Conservation (phyloP, 2,797 vertebrate genomes). For the Synaphobranchus kaupii region DNA sequence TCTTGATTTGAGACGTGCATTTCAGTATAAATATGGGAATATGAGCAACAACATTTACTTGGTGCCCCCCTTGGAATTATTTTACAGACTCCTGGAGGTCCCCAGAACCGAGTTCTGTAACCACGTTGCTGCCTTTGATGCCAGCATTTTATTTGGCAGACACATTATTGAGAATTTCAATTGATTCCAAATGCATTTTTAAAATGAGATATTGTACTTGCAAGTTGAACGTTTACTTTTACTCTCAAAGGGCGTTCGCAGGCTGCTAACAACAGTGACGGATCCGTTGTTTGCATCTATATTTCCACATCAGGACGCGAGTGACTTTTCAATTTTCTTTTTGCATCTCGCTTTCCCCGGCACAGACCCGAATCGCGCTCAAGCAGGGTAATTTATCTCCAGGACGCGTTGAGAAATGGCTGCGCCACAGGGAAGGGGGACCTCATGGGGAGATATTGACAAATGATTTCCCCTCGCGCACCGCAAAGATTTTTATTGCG, state of each 20-base stretch:
- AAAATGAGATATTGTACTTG: not conserved
- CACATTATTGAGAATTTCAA: not conserved
- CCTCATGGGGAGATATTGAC: not conserved
- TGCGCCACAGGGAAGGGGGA: not conserved
- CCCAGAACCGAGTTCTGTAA: not conserved
- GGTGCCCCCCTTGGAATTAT: not conserved
- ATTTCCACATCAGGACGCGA: not conserved
- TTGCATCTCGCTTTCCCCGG: not conserved
- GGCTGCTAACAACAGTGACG: not conserved
- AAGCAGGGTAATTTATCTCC: not conserved
- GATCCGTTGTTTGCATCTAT: not conserved
- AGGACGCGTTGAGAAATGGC: not conserved
- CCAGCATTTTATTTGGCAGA: not conserved
- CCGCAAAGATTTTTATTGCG: not conserved
- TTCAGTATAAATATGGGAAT: too few species aligned
- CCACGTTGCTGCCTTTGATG: not conserved
- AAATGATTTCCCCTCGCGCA: not conserved
- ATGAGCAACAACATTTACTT: too few species aligned
- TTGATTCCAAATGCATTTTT: not conserved
- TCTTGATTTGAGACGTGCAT: too few species aligned
- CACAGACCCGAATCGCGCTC: not conserved
- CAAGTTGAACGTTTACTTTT: not conserved
- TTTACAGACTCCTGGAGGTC: not conserved
- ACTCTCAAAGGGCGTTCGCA: not conserved
- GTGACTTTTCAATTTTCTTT: not conserved